These are phyloP conservation scores for Eidolon dupreanum DNA, from an alignment of 2,797 vertebrate species.

Conservation along the genomic window DNA sequence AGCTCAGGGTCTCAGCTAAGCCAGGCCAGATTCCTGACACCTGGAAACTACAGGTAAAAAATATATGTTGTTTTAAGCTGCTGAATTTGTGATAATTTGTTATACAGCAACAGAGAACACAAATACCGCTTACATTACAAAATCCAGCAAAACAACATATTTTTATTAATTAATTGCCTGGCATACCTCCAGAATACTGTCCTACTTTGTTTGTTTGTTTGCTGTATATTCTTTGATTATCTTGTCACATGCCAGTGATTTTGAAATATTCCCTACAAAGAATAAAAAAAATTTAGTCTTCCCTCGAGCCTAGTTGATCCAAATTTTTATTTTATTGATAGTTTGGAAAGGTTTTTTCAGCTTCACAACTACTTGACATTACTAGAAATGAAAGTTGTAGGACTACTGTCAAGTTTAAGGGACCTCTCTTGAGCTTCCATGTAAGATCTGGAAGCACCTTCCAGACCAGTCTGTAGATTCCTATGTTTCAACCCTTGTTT, in stretches of 20 bases:
- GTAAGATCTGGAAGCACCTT: background rate
- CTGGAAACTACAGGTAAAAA: background rate
- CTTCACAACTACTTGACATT: background rate
- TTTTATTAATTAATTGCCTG: background rate
- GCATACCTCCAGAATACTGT: background rate
- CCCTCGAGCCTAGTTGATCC: background rate
- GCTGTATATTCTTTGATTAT: background rate
- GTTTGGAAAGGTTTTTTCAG: background rate
- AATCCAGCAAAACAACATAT: background rate
- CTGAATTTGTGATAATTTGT: background rate
- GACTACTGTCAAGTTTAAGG: background rate
- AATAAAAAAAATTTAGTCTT: background rate
- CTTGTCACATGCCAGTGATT: background rate
- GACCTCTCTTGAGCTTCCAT: background rate
- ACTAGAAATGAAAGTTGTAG: background rate
- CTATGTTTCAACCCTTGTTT: background rate
- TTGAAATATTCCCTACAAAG: background rate
- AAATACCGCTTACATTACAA: background rate
- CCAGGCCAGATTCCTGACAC: background rate
- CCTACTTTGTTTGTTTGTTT: background rate
- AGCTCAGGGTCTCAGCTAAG: background rate
- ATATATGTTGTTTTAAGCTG: background rate
- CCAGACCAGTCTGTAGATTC: background rate
- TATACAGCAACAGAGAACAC: background rate
- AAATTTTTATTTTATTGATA: background rate